phyloP scores from a whole-genome alignment of 2,113 vertebrate species.

The Myrmecobius fasciatus region DNA sequence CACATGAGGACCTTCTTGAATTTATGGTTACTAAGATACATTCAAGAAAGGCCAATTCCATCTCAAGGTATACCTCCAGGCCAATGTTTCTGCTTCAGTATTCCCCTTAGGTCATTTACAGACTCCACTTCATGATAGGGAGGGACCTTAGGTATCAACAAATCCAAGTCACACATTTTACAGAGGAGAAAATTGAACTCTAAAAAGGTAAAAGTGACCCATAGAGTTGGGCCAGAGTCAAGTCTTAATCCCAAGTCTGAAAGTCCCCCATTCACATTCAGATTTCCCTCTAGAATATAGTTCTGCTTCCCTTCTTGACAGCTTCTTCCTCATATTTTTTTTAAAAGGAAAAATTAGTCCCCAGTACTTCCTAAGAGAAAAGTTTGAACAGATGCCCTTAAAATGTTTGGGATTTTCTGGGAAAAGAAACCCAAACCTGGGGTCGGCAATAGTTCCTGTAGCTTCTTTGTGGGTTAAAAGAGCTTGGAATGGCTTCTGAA shows the following conservation, averaged over 20 bases:
- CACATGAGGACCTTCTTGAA: neutral
- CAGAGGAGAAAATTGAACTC: neutral
- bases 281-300: neutral
- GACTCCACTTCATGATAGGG: neutral
- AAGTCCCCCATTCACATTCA: neutral
- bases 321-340: neutral
- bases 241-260: neutral
- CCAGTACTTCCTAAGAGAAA: neutral
- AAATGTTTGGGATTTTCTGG: neutral
- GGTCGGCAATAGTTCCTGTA: neutral
- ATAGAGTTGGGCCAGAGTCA: neutral
- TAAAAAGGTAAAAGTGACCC: neutral
- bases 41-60: neutral
- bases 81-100: neutral
- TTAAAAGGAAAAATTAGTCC: neutral
- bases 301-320: neutral
- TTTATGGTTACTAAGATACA: neutral
- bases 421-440: neutral
- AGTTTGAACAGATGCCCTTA: neutral
- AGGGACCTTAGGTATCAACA: neutral
- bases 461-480: neutral
- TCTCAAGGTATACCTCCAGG: neutral
- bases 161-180: neutral
- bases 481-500: neutral
- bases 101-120: neutral